Conservation (phyloP, 2,888 invertebrate species). For the Ormia ochracea region DNA sequence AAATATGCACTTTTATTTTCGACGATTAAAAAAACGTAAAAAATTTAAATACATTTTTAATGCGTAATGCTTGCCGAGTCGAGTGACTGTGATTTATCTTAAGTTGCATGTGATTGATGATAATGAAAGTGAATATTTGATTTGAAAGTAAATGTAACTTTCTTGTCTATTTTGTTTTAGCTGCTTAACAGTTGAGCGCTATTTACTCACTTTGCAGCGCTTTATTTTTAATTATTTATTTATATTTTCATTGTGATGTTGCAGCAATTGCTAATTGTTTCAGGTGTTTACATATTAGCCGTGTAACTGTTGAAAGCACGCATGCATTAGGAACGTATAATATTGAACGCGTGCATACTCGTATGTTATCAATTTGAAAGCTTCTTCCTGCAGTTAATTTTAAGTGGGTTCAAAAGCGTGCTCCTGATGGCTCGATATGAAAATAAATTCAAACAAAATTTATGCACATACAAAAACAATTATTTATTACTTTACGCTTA, state of each 20-base stretch:
- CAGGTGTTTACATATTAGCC: conserved; percentile 47
- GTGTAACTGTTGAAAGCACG: conserved; percentile 25
- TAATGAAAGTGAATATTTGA: conserved; percentile 59
- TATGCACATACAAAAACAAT: no score
- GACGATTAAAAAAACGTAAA: not conserved
- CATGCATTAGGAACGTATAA: not conserved
- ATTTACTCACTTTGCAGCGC: conserved; percentile 8
- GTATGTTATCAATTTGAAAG: conserved; percentile 30
- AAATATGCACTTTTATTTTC: conserved; percentile 35
- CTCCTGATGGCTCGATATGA: not conserved
- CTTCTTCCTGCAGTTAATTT: conserved; percentile 42
- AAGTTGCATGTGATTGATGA: conserved; percentile 55
- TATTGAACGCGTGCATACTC: conserved; percentile 4
- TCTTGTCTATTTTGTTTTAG: conserved; percentile 13
- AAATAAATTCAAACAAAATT: no score
- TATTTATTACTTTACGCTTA: no score
- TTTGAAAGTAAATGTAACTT: conserved; percentile 52
- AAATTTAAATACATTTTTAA: conserved; percentile 30
- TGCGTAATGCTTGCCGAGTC: conserved; percentile 49
- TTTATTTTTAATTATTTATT: conserved; percentile 12
- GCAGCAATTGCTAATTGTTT: conserved; percentile 45
- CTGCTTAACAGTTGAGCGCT: conserved; percentile 7
- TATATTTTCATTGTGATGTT: conserved; percentile 24
- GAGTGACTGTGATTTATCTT: conserved; percentile 32
- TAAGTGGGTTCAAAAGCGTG: not conserved